phyloP scores from a whole-genome alignment of 2,797 vertebrate species.

The Microctenopoma steveboyesi region DNA sequence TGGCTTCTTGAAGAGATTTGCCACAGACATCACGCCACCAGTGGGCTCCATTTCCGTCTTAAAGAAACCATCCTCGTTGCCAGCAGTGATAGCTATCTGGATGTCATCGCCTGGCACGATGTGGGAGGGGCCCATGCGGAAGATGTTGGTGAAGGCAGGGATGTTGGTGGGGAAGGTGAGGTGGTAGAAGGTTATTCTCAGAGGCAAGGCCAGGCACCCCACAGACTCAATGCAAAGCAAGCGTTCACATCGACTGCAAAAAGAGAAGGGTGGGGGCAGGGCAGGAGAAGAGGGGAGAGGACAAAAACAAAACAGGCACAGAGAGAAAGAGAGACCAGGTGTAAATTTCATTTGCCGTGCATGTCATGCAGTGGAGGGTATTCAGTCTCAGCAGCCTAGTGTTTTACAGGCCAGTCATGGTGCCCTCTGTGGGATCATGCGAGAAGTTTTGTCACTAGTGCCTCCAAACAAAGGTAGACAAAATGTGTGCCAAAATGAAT shows the following conservation, averaged over 20 bases:
- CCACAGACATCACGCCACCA: constrained; percentile 91
- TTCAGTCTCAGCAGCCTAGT: constrained; percentile 50
- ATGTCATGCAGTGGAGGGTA: constrained; percentile 78
- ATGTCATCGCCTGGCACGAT: constrained; percentile 89
- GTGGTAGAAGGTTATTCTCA: constrained; percentile 98
- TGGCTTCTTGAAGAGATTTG: constrained; percentile 85
- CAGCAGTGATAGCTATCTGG: constrained; percentile 89
- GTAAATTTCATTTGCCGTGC: constrained; percentile 77
- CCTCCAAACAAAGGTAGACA: constrained; percentile 30
- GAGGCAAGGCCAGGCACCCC: constrained; percentile 94
- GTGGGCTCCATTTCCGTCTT: constrained; percentile 82
- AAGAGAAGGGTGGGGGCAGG: constrained; percentile 51
- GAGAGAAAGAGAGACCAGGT: constrained; percentile 62
- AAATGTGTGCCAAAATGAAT: constrained; percentile 13
- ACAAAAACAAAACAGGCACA: constrained; percentile 71
- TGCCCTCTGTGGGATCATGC: constrained; percentile 71
- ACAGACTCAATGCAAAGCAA: constrained; percentile 96
- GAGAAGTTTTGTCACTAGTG: constrained; percentile 45
- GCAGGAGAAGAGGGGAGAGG: constrained; percentile 31
- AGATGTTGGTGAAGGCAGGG: constrained; percentile 93
- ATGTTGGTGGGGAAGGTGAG: constrained; percentile 98
- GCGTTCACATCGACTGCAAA: constrained; percentile 98
- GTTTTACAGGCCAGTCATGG: constrained; percentile 47
- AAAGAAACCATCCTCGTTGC: constrained; percentile 94
- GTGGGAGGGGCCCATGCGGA: constrained; percentile 97